phyloP scores from a whole-genome alignment of 1,140 invertebrate genomes.

The Lordiphosa mommai region DNA sequence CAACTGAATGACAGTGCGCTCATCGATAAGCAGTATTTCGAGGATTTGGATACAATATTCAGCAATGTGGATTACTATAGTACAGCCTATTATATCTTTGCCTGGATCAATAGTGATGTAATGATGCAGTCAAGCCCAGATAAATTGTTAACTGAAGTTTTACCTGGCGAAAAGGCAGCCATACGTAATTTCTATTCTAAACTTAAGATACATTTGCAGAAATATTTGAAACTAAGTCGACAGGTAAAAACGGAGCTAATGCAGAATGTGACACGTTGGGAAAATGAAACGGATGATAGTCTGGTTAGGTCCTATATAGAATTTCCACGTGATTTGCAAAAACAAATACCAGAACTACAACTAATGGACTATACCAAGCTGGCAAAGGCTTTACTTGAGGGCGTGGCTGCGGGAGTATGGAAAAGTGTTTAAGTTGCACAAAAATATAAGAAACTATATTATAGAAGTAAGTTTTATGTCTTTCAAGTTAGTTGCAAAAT shows the following conservation, averaged over 20 bases:
- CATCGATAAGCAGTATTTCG: slow-evolving; percentile 51
- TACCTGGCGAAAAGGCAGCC: slow-evolving; percentile 43
- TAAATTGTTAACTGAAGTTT: slow-evolving; percentile 21
- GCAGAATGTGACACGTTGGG: slow-evolving; percentile 28
- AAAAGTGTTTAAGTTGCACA: background rate
- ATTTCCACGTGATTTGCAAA: slow-evolving; percentile 35
- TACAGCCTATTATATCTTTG: slow-evolving; percentile 48
- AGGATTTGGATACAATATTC: slow-evolving; percentile 28
- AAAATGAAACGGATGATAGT: slow-evolving; percentile 17
- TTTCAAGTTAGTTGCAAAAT: too few relatives aligned
- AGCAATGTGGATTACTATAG: slow-evolving; percentile 44
- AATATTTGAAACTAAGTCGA: slow-evolving; percentile 21
- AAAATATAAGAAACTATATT: background rate
- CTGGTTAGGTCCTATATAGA: slow-evolving; percentile 29
- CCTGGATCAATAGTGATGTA: slow-evolving; percentile 34
- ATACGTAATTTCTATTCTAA: slow-evolving; percentile 41
- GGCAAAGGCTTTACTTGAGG: slow-evolving; percentile 28
- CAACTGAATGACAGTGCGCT: slow-evolving; percentile 28
- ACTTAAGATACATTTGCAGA: slow-evolving; percentile 12
- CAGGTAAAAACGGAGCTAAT: slow-evolving; percentile 27
- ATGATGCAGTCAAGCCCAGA: slow-evolving; percentile 14
- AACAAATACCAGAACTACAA: slow-evolving; percentile 34
- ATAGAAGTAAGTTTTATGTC: too few relatives aligned
- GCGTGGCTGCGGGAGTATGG: slow-evolving; percentile 29
- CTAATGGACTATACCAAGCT: slow-evolving; percentile 46